Evolutionary conservation across 2,888 invertebrate species (phyloP), one percentile per base, ranked within the genome.

Genomic region (Cabera pusaria): DNA sequence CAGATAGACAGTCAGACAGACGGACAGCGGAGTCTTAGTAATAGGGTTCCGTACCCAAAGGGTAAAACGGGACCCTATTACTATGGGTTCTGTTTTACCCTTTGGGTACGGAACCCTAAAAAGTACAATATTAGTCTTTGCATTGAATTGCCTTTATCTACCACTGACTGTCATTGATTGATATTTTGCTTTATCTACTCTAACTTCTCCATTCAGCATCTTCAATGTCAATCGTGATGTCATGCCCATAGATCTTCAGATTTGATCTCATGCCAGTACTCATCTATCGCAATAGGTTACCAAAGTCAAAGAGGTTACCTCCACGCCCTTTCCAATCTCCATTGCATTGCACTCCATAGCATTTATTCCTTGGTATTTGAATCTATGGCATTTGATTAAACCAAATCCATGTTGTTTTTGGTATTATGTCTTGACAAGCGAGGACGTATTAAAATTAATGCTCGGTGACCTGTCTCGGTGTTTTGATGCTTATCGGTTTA

Each of bases 231-330:
- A 12, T 11, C 31, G 26, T 32, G 41, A 35, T 11, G 35, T 14
- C n/a, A 31, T 26, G 6, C 31, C 31, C 31, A 36, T 42, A 20
- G 31, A 35, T 41, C 34, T 41, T 35, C 28, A 32, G 19, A 32
- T 31, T 36, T 36, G 31, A 42, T 42, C 33, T 27, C 35, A 18
- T 31, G n/a, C 20, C 29, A 34, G 32, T 38, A 25, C 33, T 18
- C 7, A 6, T 1, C 14, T 42, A 22, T 42, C 22, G 41, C 35
- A 42, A 42, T 35, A 42, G 34, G 41, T 36, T 31, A 12, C 10
- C 3, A 12, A 16, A 40, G 41, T 28, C 11, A 11, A 22, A 16
- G 22, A 36, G 35, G 41, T 41, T 41, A 41, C 17, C n/a, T 29
- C 18, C 41, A 28, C 12, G 8, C 23, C 35, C 33, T 28, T 36